phyloP scores from a whole-genome alignment of 2,888 invertebrate genomes.

The Andricus quercusramuli region DNA sequence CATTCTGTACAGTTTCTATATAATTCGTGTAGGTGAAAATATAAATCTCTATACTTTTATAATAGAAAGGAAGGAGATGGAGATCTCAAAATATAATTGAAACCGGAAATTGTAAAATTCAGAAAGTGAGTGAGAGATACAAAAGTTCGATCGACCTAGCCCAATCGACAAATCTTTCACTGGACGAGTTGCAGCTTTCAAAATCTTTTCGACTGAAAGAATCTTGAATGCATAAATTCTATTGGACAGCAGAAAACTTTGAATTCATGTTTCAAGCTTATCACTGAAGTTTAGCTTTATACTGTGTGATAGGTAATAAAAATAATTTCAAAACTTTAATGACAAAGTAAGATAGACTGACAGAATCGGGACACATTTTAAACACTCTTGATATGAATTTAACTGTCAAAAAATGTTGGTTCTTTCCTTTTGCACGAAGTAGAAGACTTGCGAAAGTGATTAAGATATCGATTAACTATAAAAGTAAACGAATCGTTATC shows the following conservation, averaged over 20 bases:
- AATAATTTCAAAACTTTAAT: neutral
- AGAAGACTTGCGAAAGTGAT: constrained; percentile 49
- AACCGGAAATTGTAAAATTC: neutral
- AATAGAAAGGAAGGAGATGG: neutral
- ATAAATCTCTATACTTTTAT: neutral
- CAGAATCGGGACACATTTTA: neutral
- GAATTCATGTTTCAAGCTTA: neutral
- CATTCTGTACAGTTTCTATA: too few species aligned
- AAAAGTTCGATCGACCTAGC: too few species aligned
- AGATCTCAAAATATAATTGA: neutral
- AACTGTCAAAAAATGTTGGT: neutral
- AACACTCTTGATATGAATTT: neutral
- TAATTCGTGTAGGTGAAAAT: neutral
- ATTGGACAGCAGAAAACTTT: neutral
- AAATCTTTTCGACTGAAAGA: neutral
- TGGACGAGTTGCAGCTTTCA: neutral
- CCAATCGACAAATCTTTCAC: neutral
- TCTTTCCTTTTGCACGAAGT: constrained; percentile 36
- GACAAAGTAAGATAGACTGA: neutral
- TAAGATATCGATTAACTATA: constrained; percentile 64
- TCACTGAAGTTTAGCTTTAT: neutral
- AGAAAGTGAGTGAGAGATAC: neutral
- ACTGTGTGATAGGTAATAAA: neutral
- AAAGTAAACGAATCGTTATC: constrained; percentile 56
- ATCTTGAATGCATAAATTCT: neutral